Evolutionary conservation across 2,113 vertebrate species (phyloP).

Genomic region (Phalacrocorax pelagicus): DNA sequence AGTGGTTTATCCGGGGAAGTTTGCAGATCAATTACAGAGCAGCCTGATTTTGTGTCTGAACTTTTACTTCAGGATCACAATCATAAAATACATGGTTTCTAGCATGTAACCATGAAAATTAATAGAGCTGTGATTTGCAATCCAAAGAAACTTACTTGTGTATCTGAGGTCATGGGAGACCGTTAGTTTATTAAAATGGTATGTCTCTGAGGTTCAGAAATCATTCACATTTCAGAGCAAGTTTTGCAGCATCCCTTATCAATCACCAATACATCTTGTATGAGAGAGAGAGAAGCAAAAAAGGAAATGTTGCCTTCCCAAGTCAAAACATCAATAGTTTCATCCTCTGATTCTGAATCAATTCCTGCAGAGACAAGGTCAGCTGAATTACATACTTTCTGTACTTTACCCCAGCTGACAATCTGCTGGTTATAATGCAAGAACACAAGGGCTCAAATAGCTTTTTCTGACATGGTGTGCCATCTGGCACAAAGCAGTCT

Average conservation of each 20-base stretch:
- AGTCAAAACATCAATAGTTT: conserved; percentile 12
- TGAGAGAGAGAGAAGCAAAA: not conserved
- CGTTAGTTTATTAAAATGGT: not conserved
- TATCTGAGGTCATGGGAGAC: too few species aligned
- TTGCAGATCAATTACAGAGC: not conserved
- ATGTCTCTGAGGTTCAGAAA: not conserved
- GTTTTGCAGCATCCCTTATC: conserved; percentile 11
- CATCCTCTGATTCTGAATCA: conserved; percentile 4
- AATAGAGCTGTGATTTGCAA: not conserved
- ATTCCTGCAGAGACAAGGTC: conserved; percentile 25
- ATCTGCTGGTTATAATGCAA: conserved; percentile 39
- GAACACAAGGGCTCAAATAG: conserved; percentile 54
- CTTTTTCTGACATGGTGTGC: conserved; percentile 47
- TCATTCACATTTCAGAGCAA: conserved; percentile 13
- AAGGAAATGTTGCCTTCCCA: not conserved
- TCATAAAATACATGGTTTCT: not conserved
- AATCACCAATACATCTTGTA: not conserved
- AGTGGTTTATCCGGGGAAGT: not conserved
- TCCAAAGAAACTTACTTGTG: not conserved
- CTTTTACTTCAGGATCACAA: not conserved
- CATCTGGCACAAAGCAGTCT: conserved; percentile 46
- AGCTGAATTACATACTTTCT: conserved; percentile 39
- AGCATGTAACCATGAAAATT: not conserved
- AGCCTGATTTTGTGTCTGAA: not conserved
- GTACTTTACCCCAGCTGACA: conserved; percentile 31